A percentile compares a stretch with the other conserved stretches of the same genome.
These are phyloP conservation scores for Drosophila sordidula DNA, from an alignment of 2,888 invertebrate species.

Conservation along the genomic window DNA sequence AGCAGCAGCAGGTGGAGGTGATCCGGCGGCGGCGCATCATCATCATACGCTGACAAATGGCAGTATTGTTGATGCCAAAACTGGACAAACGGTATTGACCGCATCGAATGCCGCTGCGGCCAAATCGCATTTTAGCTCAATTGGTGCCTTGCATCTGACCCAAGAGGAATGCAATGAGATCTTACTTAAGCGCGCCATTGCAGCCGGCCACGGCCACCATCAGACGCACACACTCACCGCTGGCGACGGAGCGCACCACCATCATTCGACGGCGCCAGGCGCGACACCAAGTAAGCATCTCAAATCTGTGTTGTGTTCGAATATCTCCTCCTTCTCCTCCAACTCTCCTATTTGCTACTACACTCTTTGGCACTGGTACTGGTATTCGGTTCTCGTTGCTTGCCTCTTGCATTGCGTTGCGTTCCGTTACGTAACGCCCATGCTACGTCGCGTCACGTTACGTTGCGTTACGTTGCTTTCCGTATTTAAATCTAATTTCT, in stretches of 20 bases:
- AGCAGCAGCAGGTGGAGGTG: constrained; percentile 43
- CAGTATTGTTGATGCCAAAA: constrained; percentile 84
- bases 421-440: constrained; percentile 15
- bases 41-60: constrained; percentile 84
- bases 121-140: constrained; percentile 88
- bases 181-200: constrained; percentile 90
- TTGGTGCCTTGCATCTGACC: constrained; percentile 90
- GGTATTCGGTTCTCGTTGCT: constrained; percentile 52
- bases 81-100: constrained; percentile 84
- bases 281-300: constrained; percentile 84
- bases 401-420: constrained; percentile 28
- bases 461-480: constrained; percentile 22
- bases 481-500: constrained; percentile 11
- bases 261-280: constrained; percentile 74
- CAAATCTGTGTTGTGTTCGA: constrained; percentile 76
- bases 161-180: constrained; percentile 92
- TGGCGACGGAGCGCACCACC: constrained; percentile 81
- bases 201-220: constrained; percentile 88
- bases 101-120: constrained; percentile 78
- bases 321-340: constrained; percentile 41
- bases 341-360: constrained; percentile 37
- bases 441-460: constrained; percentile 19
- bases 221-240: constrained; percentile 85
- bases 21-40: constrained; percentile 62
- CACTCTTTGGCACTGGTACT: constrained; percentile 44